Percentiles rank a stretch among this genome's conserved stretches.
phyloP scores from a whole-genome alignment of 2,113 vertebrate species.

The Trichechus manatus region DNA sequence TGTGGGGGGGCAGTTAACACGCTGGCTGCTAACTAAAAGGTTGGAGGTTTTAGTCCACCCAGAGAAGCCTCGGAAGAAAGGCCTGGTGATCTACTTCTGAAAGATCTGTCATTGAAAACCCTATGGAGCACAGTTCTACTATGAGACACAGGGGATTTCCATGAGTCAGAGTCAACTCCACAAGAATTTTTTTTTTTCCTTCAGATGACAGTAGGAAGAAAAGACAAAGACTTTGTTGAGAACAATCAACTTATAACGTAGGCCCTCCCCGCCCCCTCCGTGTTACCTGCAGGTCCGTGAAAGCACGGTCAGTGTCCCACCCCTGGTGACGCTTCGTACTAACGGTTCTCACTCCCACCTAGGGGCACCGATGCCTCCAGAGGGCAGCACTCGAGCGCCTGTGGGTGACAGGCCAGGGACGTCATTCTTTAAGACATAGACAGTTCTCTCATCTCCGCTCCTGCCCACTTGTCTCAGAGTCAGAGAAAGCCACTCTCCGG shows the following conservation, averaged over 20 bases:
- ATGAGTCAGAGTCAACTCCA: too few species aligned
- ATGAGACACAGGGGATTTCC: too few species aligned
- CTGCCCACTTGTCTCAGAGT: background rate
- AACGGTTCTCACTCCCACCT: too few species aligned
- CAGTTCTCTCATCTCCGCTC: fast-evolving
- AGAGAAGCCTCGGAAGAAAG: background rate
- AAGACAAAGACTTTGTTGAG: background rate
- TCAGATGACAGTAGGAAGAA: background rate
- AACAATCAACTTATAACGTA: background rate
- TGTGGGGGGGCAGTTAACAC: background rate
- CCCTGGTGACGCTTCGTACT: fast-evolving
- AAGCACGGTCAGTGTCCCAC: background rate
- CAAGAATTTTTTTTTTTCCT: too few species aligned
- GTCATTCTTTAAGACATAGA: fast-evolving
- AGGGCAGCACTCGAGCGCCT: background rate
- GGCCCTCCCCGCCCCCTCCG: background rate
- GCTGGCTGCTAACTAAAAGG: background rate
- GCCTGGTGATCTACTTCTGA: background rate
- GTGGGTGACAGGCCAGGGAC: background rate
- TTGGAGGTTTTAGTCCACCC: too few species aligned
- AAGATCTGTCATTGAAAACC: background rate
- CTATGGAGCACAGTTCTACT: background rate
- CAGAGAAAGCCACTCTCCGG: background rate
- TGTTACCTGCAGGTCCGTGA: fast-evolving
- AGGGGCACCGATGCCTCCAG: background rate